phyloP scores from a whole-genome alignment of 2,797 vertebrate species.

The Phrynocephalus guinanensis region DNA sequence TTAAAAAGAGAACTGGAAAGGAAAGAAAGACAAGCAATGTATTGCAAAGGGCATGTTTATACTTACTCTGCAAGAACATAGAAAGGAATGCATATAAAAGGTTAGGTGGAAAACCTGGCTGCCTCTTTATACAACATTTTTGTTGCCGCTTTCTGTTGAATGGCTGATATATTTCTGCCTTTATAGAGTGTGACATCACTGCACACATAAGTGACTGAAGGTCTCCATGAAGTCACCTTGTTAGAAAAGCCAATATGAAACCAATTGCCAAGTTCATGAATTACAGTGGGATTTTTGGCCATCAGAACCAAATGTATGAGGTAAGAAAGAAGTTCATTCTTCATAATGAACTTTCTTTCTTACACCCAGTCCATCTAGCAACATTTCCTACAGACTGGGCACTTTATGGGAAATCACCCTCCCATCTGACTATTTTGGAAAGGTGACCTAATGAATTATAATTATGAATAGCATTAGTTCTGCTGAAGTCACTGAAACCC shows the following conservation, averaged over 20 bases:
- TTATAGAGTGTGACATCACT: not conserved
- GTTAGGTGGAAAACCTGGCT: slow-evolving; percentile 14
- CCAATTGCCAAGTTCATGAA: not conserved
- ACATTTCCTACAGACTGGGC: too few relatives aligned
- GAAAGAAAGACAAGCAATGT: slow-evolving; percentile 4
- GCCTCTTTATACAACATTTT: slow-evolving; percentile 6
- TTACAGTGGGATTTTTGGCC: not conserved
- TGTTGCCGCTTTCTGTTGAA: not conserved
- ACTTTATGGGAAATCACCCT: too few relatives aligned
- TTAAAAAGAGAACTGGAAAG: not conserved
- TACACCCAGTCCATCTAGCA: too few relatives aligned
- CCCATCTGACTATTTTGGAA: too few relatives aligned
- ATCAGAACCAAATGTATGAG: not conserved
- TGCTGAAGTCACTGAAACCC: too few relatives aligned
- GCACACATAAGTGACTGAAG: slow-evolving; percentile 1
- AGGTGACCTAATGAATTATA: too few relatives aligned
- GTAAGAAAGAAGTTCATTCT: too few relatives aligned
- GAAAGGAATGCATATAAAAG: too few relatives aligned
- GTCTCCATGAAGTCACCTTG: slow-evolving; percentile 7
- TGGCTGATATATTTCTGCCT: not conserved
- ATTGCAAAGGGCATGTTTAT: not conserved
- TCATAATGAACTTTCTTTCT: too few relatives aligned
- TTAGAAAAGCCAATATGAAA: slow-evolving; percentile 14
- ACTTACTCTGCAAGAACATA: not conserved
- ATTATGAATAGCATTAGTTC: too few relatives aligned